Evolutionary conservation across 1,140 invertebrate species (phyloP).

Genomic region (Teleopsis dalmanni): DNA sequence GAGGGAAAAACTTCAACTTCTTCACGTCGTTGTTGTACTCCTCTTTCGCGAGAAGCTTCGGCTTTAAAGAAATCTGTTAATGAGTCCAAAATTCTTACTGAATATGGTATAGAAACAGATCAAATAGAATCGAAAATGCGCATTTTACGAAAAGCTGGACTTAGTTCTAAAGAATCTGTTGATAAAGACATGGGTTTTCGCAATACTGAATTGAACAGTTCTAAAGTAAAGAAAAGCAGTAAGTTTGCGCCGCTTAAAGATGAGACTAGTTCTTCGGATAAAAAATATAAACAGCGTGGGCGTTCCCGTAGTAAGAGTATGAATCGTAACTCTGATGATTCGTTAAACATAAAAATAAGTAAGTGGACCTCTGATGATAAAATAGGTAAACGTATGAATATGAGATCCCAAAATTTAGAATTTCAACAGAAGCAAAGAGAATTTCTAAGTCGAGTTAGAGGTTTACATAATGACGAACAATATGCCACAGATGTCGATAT

Average conservation of each 20-base stretch:
- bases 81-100: conserved; percentile 35
- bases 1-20: conserved; percentile 1
- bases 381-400: conserved; percentile 23
- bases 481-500: conserved; percentile 5
- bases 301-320: conserved; percentile 1
- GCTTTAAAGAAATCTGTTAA: conserved; percentile 31
- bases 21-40: conserved; percentile 8
- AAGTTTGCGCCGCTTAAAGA: conserved; percentile 3
- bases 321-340: conserved; percentile 1
- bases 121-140: conserved; percentile 17
- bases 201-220: not conserved
- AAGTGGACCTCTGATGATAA: conserved; percentile 12
- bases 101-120: conserved; percentile 23
- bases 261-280: not conserved
- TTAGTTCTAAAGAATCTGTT: no score
- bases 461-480: conserved; percentile 9
- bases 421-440: conserved; percentile 52
- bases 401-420: conserved; percentile 53
- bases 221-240: conserved; percentile 1
- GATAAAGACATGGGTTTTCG: not conserved
- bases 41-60: conserved; percentile 14
- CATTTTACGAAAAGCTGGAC: no score
- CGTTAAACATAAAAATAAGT: conserved; percentile 6
- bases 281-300: not conserved
- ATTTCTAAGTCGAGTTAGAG: conserved; percentile 45